Base-by-base conservation (phyloP, 2,888 invertebrate species). In the Luperina testacea region DNA sequence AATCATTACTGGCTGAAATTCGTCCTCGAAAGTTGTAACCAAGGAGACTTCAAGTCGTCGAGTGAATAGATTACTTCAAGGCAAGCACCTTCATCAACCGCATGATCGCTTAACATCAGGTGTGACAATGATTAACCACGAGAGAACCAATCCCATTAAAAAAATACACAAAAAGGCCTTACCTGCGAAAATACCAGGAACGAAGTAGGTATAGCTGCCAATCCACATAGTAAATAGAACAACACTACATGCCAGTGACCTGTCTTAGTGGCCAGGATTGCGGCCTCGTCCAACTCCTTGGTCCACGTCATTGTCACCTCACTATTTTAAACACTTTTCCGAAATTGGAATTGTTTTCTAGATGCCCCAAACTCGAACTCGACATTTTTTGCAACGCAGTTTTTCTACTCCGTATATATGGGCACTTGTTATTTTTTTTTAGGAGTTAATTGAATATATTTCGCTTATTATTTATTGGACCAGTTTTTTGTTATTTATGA, bases 131-230 rank as follows among this genome's bases (percentile, higher is more conserved):
- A 72, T 78, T 80, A 63, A 78, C 80, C 78, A 80, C 71, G 32
- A 80, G n/a, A n/a, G 8, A 20, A 32, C 13, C 32, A n/a, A 63
- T 32, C 32, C 32, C 38, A 38, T 38, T 17, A 17, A 45, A 67
- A 68, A 24, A 32, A 38, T 20, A 42, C 11, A 2, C 1, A 17
- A 57, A 27, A 48, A 27, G 15, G n/a, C 24, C 75, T 90, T 90
- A 98, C 97, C 96, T 98, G 98, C 63, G 97, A 97, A 90, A 98
- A 98, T 13, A 97, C 97, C 78, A 97, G 95, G 89, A 97, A 98
- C 0, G 97, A 97, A 7, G 97, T 97, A 0, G 98, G 97, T 83
- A 98, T 95, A 17, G 97, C 97, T 0, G 98, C 98, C 32, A 98
- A 95, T 79, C 97, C 97, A 91, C 98, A 97, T 51, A 98, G 94